A percentile compares a stretch with the other conserved stretches of the same genome.
Evolutionary conservation across 2,797 vertebrate genomes (phyloP).

Genomic region (Phyllotis vaccarum): DNA sequence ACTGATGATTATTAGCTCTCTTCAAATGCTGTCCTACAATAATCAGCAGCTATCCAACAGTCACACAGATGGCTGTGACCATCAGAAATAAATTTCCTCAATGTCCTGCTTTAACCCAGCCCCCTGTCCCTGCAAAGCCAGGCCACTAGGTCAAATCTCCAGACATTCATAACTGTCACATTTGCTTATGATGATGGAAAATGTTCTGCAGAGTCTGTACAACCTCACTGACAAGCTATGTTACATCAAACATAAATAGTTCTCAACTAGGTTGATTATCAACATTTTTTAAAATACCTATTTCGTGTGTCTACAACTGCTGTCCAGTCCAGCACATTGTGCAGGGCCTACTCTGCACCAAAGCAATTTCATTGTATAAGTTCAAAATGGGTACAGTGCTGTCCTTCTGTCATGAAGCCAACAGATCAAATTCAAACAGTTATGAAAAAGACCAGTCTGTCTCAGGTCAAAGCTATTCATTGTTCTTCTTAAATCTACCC

Average conservation of each 20-base stretch:
- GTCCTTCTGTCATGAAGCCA: constrained; percentile 18
- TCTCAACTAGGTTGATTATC: not conserved
- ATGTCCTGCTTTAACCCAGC: constrained; percentile 1
- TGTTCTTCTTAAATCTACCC: constrained; percentile 41
- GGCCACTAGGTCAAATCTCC: constrained; percentile 62
- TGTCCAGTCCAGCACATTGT: constrained; percentile 58
- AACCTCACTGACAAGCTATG: constrained; percentile 44
- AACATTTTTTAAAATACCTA: not conserved
- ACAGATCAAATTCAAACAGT: constrained; percentile 31
- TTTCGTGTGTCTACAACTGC: constrained; percentile 53
- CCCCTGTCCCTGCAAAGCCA: constrained; percentile 17
- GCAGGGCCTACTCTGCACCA: constrained; percentile 75
- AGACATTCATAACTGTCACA: constrained; percentile 72
- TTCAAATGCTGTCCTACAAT: not conserved
- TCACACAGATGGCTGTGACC: constrained; percentile 12
- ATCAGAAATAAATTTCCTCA: constrained; percentile 56
- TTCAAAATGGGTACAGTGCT: constrained; percentile 66
- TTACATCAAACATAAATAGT: constrained; percentile 45
- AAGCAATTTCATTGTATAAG: constrained; percentile 74
- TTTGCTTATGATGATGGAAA: constrained; percentile 50
- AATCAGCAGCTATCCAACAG: not conserved
- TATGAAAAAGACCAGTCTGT: not conserved
- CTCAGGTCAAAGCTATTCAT: constrained; percentile 59
- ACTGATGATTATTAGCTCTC: constrained; percentile 16
- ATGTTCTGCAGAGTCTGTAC: constrained; percentile 54